Evolutionary conservation across 2,797 vertebrate genomes (phyloP).

Genomic region (Hydrocynus forskahlii): DNA sequence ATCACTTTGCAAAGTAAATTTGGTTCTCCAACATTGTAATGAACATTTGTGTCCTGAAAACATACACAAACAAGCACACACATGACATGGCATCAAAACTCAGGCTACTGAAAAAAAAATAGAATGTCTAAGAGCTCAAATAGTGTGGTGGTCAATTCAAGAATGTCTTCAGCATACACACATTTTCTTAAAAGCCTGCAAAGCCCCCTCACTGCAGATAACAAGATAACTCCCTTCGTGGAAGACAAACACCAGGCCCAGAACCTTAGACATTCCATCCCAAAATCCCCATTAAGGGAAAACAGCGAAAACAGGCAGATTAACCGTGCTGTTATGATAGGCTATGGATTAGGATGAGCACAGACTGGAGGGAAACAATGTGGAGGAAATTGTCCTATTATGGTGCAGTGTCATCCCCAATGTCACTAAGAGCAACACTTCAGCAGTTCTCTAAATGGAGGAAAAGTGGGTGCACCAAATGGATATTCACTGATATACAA

Average conservation of each 20-base stretch:
- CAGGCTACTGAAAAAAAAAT: neutral
- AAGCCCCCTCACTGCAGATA: conserved; percentile 3
- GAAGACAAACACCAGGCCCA: conserved; percentile 7
- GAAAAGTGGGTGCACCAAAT: conserved; percentile 27
- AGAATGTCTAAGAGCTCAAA: neutral
- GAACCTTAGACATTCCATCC: neutral
- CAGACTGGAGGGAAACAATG: conserved; percentile 25
- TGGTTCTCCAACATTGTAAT: no score
- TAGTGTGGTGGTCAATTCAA: neutral
- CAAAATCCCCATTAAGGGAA: conserved; percentile 2
- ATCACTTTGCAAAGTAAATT: no score
- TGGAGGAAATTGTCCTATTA: conserved; percentile 41
- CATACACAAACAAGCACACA: neutral
- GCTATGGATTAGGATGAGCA: conserved; percentile 22
- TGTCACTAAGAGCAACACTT: conserved; percentile 53
- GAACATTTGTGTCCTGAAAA: no score
- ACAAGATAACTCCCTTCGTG: neutral
- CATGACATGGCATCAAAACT: neutral
- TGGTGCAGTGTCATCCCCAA: conserved; percentile 47
- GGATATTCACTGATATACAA: conserved; percentile 53
- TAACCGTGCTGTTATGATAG: conserved; percentile 34
- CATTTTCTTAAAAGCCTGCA: neutral
- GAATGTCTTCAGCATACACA: conserved; percentile 7
- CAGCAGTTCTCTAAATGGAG: conserved; percentile 51
- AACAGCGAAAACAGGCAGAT: conserved; percentile 21